These are phyloP conservation scores for Uropsilus gracilis DNA, from an alignment of 2,113 vertebrate genomes.

Conservation along the genomic window DNA sequence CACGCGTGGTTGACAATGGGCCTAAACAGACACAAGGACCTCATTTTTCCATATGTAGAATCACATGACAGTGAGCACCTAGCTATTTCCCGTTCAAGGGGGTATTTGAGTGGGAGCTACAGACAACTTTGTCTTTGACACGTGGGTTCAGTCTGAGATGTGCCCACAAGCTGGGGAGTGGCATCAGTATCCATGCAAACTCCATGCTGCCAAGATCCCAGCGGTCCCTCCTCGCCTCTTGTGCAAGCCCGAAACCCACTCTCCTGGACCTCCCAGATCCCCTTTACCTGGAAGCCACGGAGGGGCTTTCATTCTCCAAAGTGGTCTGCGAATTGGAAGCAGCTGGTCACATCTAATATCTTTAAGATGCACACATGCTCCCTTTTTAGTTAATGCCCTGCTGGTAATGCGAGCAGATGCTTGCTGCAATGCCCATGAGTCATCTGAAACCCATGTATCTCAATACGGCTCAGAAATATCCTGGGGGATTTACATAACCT, in stretches of 20 bases:
- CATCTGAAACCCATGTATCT: conserved; percentile 49
- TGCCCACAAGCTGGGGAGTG: background rate
- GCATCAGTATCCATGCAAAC: background rate
- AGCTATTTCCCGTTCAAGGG: background rate
- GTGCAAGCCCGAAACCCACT: background rate
- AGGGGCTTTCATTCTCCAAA: conserved; percentile 13
- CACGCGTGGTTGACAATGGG: background rate
- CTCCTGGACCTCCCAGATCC: background rate
- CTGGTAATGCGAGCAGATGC: conserved; percentile 63
- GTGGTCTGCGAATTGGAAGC: conserved; percentile 54
- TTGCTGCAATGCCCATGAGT: background rate
- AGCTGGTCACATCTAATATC: conserved; percentile 59
- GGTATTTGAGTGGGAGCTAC: background rate
- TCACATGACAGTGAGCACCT: background rate
- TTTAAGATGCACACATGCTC: conserved; percentile 59
- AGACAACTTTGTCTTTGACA: conserved; percentile 47
- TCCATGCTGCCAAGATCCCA: background rate
- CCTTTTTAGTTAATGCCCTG: conserved; percentile 59
- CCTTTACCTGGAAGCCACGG: conserved; percentile 25
- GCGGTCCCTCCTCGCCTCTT: rapidly evolving
- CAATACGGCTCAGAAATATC: conserved; percentile 31
- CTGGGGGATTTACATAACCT: conserved; percentile 16
- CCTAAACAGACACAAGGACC: background rate
- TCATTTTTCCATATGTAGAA: conserved; percentile 2
- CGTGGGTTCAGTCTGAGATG: background rate